Base-by-base conservation (phyloP, 2,113 vertebrate species). In the Boleophthalmus pectinirostris region DNA sequence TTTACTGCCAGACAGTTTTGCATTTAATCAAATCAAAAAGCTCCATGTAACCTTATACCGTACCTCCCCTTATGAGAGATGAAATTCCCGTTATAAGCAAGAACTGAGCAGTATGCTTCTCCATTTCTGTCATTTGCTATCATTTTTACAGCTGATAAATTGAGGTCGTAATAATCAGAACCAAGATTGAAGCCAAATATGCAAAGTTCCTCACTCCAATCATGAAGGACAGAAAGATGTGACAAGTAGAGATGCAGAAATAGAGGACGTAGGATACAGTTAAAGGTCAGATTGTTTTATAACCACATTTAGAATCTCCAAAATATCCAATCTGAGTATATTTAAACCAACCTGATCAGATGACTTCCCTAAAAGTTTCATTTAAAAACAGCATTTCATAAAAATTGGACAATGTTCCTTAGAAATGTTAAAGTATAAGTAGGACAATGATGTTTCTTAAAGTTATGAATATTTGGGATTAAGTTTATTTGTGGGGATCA, bases 21-120 rank as follows among this genome's bases (percentile, higher is more conserved):
- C 65, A 78, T 82, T 60, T 84, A 86, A 84, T 85, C 83, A 84
- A 82, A 70, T 45, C 24, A 73, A 84, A 66, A 72, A 70, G 65
- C 81, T 72, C 49, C 33, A 66, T 68, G 56, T 61, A 68, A 33
- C 46, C 24, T 81, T 73, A 82, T 56, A 54, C 65, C 43, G 20
- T 47, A 54, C 78, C 60, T 69, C 45, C 21, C 16, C 13, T 43
- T 72, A 45, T 46, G 15, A 57, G 33, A 56, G 69, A 85, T 79
- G 43, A 75, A 60, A 78, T 78, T 82, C 69, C 81, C 46, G 68
- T 57, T 65, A 21, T 65, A 68, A 66, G 64, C 54, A 61, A 56
- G 66, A 47, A 24, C 70, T n/a, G 53, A 80, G 54, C 65, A 53
- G 25, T 5, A n/a, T 33, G 21, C 74, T 63, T 43, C 70, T 75